Conservation (phyloP, 2,113 vertebrate species). For the Protobothrops flavoviridis region DNA sequence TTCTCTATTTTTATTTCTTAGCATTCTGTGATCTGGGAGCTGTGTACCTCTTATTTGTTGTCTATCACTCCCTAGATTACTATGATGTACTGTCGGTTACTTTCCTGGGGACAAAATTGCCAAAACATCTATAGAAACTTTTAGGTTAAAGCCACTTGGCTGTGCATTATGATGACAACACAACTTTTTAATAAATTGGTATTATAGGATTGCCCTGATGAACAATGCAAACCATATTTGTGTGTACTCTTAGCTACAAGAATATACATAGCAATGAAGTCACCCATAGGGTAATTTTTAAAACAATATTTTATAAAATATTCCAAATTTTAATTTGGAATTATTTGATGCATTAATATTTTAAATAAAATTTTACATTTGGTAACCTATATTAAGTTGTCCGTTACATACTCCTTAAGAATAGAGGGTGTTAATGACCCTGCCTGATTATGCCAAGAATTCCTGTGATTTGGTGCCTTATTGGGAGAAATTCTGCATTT, state of each 20-base stretch:
- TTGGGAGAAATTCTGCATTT: background rate
- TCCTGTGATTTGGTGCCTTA: background rate
- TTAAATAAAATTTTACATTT: too few relatives aligned
- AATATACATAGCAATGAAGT: background rate
- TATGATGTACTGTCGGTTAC: background rate
- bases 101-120: background rate
- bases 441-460: background rate
- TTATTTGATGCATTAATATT: too few relatives aligned
- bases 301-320: too few relatives aligned
- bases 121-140: background rate
- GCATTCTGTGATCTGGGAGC: background rate
- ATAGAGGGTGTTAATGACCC: background rate
- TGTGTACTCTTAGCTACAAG: background rate
- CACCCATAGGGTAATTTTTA: too few relatives aligned
- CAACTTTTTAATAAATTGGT: background rate
- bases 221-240: background rate
- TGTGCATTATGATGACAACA: background rate
- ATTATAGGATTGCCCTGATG: background rate
- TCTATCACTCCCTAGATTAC: background rate
- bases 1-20: background rate
- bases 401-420: background rate
- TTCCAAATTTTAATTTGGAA: too few relatives aligned
- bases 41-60: background rate
- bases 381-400: background rate
- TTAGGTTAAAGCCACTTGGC: background rate